Conservation (phyloP, 35 echinoderm and acorn worm species). For the Ophiothrix spiculata region DNA sequence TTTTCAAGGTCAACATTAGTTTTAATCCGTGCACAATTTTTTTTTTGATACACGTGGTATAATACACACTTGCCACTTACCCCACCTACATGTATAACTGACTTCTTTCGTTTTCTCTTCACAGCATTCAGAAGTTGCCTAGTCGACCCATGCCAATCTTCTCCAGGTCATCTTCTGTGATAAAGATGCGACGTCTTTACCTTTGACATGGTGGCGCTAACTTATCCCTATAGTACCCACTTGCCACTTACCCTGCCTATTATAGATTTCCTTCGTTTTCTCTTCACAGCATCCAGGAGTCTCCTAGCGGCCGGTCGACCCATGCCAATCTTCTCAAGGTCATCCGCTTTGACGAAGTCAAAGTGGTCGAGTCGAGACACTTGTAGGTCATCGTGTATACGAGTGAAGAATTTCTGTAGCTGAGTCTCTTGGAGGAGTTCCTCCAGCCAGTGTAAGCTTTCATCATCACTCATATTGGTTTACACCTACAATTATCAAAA, state of each 20-base stretch:
- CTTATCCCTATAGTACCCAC: background rate
- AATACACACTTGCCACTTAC: constrained; percentile 59
- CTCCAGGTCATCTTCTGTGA: background rate
- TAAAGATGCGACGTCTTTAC: background rate
- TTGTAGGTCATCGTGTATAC: constrained; percentile 77
- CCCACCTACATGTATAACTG: constrained; percentile 52
- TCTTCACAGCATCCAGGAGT: constrained; percentile 75
- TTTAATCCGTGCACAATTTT: too few species aligned
- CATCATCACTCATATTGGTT: constrained; percentile 47
- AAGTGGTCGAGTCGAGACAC: constrained; percentile 80
- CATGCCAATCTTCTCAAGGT: constrained; percentile 93
- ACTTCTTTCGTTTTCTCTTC: constrained; percentile 50
- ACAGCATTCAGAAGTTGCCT: constrained; percentile 69
- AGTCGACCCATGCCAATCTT: constrained; percentile 84
- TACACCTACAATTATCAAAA: background rate
- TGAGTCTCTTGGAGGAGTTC: constrained; percentile 84
- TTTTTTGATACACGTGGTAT: too few species aligned
- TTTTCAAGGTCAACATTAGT: too few species aligned
- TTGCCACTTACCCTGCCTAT: constrained; percentile 66
- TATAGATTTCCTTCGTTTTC: constrained; percentile 40
- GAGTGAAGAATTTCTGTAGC: constrained; percentile 60
- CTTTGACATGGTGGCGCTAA: too few species aligned
- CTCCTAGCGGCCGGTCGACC: constrained; percentile 70
- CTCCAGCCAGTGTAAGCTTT: constrained; percentile 70
- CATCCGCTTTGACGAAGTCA: constrained; percentile 68